Evolutionary conservation across 2,113 vertebrate species (phyloP).

Genomic region (Suricata suricatta): DNA sequence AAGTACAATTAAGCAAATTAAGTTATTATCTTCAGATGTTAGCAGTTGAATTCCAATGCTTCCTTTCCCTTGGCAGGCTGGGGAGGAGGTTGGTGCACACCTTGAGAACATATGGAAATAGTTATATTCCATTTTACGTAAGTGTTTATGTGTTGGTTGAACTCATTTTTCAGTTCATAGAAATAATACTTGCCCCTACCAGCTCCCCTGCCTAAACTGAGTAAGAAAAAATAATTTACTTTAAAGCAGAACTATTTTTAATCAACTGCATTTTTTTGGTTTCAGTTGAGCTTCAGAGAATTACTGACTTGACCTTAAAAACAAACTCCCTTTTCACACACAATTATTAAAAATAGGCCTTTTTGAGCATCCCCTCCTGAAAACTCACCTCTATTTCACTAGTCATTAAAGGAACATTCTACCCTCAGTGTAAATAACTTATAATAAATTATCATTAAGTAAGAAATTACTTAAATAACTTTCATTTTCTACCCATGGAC

Average conservation of each 20-base stretch:
- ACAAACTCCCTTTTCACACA: neutral
- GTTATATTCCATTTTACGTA: constrained; percentile 45
- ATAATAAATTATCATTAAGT: constrained; percentile 18
- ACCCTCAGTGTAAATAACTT: neutral
- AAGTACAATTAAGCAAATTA: constrained; percentile 49
- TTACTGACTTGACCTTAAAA: constrained; percentile 3
- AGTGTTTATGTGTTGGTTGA: constrained; percentile 9
- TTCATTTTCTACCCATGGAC: neutral
- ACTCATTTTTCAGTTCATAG: constrained; percentile 43
- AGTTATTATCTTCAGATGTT: constrained; percentile 29
- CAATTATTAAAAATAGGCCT: neutral
- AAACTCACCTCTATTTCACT: neutral
- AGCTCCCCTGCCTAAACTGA: neutral
- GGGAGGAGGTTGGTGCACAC: neutral
- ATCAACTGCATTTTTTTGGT: neutral
- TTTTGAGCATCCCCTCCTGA: neutral
- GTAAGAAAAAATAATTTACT: neutral
- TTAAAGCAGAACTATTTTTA: constrained; percentile 31
- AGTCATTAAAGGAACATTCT: constrained; percentile 5
- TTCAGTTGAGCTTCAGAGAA: neutral
- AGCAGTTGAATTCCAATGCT: constrained; percentile 20
- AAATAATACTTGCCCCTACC: neutral
- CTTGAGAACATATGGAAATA: constrained; percentile 34
- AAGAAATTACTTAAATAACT: constrained; percentile 37
- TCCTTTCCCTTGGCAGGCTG: neutral